Evolutionary conservation across 2,797 vertebrate genomes (phyloP).

Genomic region (Pipistrellus pygmaeus): DNA sequence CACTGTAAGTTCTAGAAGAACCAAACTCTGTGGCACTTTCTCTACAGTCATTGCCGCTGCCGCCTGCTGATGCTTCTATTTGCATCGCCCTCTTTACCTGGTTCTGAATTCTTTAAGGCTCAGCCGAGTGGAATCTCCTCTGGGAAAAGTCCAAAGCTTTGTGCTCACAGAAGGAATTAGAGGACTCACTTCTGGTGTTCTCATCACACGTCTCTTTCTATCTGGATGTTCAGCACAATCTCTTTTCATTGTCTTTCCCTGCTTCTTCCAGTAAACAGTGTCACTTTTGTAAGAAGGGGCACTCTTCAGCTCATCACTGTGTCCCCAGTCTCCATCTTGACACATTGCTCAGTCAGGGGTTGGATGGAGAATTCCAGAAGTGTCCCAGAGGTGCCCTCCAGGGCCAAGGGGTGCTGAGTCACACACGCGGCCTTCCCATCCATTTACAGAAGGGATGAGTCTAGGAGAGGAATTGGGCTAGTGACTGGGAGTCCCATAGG

Average conservation of each 20-base stretch:
- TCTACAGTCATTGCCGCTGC: not conserved
- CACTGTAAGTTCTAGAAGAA: not conserved
- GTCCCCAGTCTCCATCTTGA: rapidly evolving
- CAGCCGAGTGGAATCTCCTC: not conserved
- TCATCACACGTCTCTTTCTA: not conserved
- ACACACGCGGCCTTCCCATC: not conserved
- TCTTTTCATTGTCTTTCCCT: not conserved
- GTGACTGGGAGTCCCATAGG: not conserved
- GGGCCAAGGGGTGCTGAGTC: not conserved
- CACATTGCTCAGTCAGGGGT: not conserved
- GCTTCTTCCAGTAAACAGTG: not conserved
- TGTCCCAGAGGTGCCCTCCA: rapidly evolving
- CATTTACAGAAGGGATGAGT: not conserved
- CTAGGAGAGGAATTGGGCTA: not conserved
- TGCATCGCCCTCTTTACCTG: not conserved
- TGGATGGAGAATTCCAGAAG: not conserved
- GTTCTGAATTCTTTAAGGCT: not conserved
- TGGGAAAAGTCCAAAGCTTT: not conserved
- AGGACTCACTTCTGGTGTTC: not conserved
- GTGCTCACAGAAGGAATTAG: not conserved
- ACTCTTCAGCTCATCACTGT: not conserved
- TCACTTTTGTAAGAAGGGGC: not conserved
- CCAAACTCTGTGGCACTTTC: not conserved
- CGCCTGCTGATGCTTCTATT: rapidly evolving
- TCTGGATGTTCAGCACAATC: not conserved